Base-by-base conservation (phyloP, 2,888 invertebrate species). In the Hemaris fuciformis region DNA sequence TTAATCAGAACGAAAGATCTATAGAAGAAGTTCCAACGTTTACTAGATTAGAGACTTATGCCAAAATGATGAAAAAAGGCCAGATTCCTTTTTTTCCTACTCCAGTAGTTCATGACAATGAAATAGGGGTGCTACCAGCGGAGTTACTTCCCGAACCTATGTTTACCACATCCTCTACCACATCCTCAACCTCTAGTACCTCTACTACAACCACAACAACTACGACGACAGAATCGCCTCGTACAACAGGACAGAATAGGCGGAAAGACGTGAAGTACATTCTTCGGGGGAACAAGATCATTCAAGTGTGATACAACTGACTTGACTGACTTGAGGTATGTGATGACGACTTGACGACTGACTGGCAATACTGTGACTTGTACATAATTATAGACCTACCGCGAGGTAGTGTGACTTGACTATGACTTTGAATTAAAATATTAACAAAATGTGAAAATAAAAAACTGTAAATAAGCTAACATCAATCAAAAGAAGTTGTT, bases 221-320 rank as follows among this genome's bases (percentile, higher is more conserved):
- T 48, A 74, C 78, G 48, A 79, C 80, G 45, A 80, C 80, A 68
- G 73, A 71, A 70, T 66, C 65, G 45, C 79, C 83, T 73, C 76
- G 77, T 69, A 80, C 74, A 59, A 85, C 84, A 4, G 76, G 69
- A 65, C 83, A 83, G 67, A 84, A 76, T 63, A 83, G 79, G 74
- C 86, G 89, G 79, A 90, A 88, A 80, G 91, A 91, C 70, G 76
- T 85, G 70, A 90, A 87, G 77, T 93, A 83, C 77, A 84, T 87
- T 74, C 86, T 93, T 18, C 87, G 91, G 65, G 93, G 93, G 69
- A 92, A 93, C 88, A 90, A 77, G 84, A 93, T 93, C 70, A 81
- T 93, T 73, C 83, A 87, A 85, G 88, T 89, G 79, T 90, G 90
- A 91, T 73, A 73, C 72, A 74, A 81, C 79, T 87, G 85, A 87